phyloP scores from a whole-genome alignment of 2,797 vertebrate genomes.

The Sphenopsis melanotis region DNA sequence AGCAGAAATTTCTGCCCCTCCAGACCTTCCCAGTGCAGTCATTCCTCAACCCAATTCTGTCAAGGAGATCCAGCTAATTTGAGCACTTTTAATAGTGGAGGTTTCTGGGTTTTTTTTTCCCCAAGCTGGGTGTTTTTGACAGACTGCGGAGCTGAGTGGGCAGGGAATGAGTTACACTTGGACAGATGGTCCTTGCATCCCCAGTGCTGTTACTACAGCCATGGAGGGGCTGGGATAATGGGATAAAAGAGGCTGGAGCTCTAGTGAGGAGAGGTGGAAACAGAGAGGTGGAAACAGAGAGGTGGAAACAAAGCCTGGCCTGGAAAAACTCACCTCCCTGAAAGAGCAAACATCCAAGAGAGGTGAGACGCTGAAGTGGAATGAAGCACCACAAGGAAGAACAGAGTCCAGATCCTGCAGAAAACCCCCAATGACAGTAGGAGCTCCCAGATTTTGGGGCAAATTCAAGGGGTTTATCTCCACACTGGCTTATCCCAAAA shows the following conservation, averaged over 20 bases:
- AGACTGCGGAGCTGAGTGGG: conserved; percentile 54
- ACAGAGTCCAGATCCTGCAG: not conserved
- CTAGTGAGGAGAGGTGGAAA: not conserved
- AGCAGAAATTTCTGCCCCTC: not conserved
- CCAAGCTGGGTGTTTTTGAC: conserved; percentile 32
- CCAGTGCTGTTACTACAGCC: not conserved
- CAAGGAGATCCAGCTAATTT: not conserved
- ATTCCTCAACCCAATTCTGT: conserved; percentile 40
- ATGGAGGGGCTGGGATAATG: not conserved
- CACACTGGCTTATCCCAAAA: not conserved
- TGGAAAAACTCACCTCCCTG: not conserved
- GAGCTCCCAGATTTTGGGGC: not conserved
- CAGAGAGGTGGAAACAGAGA: not conserved
- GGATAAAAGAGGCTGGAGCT: not conserved
- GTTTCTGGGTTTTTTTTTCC: not conserved
- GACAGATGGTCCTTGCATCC: conserved; percentile 44
- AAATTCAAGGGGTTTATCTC: not conserved
- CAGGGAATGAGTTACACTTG: conserved; percentile 24
- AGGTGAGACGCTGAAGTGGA: not conserved
- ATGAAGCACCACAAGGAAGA: not conserved
- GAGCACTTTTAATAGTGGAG: not conserved
- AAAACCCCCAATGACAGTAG: not conserved
- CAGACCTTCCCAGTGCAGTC: not conserved
- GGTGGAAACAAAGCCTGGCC: not conserved
- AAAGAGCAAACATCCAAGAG: not conserved